Conservation (phyloP, 2,797 vertebrate genomes). For the Silurus aristotelis region DNA sequence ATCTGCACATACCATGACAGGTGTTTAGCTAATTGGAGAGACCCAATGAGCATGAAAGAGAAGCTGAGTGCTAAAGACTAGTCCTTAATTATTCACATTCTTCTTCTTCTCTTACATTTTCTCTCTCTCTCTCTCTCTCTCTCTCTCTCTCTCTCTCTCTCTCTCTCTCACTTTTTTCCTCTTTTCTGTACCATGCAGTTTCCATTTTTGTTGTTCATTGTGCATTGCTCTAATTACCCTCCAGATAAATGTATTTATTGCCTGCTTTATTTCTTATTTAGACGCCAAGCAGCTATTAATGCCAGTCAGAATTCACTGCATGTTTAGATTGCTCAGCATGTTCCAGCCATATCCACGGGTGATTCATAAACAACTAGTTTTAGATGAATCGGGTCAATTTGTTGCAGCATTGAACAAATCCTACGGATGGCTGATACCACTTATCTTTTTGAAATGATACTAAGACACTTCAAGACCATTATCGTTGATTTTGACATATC, state of each 20-base stretch:
- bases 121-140: background rate
- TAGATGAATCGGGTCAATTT: background rate
- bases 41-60: conserved; percentile 20
- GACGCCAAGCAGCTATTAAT: background rate
- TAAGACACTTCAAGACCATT: too few species aligned
- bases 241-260: background rate
- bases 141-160: background rate
- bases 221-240: background rate
- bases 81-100: conserved; percentile 31
- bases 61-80: conserved; percentile 27
- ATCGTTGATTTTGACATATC: too few species aligned
- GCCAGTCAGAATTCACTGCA: background rate
- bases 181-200: background rate
- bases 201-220: background rate
- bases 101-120: conserved; percentile 4
- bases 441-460: too few species aligned
- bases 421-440: too few species aligned
- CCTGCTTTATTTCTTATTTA: background rate
- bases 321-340: background rate
- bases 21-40: conserved; percentile 35
- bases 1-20: conserved; percentile 6
- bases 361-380: background rate
- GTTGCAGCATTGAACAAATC: too few species aligned
- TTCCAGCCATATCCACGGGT: background rate
- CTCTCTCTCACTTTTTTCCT: background rate